A percentile compares a stretch with the other conserved stretches of the same genome.
phyloP scores from a whole-genome alignment of 64 coral and sea anemone species.

The Dendronephthya gigantea region DNA sequence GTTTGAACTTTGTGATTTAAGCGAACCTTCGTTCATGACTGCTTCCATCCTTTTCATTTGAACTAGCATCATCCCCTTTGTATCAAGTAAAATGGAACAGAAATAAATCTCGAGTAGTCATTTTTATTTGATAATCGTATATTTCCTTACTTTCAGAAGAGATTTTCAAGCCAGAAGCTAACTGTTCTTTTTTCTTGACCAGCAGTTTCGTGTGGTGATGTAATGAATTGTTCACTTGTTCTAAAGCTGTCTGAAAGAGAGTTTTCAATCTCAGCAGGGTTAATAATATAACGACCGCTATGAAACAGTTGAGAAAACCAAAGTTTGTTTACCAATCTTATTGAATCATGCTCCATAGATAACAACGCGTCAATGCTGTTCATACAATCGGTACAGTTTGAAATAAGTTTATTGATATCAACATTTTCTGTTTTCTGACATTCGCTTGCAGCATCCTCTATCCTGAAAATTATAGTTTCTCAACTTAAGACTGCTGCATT shows the following conservation, averaged over 20 bases:
- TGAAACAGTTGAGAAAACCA: neutral
- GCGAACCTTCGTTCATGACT: constrained; percentile 23
- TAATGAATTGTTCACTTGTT: constrained; percentile 43
- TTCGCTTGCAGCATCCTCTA: constrained; percentile 68
- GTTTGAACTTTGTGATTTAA: too few relatives aligned
- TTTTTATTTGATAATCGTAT: too few relatives aligned
- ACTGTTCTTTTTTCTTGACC: constrained; percentile 49
- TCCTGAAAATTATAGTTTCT: constrained; percentile 29
- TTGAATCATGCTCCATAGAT: constrained; percentile 44
- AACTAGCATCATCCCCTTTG: neutral
- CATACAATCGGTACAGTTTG: constrained; percentile 44
- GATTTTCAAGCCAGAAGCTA: constrained; percentile 7
- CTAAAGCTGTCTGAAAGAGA: constrained; percentile 30
- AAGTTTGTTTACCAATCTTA: constrained; percentile 44
- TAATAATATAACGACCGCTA: neutral
- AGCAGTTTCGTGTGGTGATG: constrained; percentile 41
- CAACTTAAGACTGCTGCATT: too few relatives aligned
- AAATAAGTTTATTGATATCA: constrained; percentile 59
- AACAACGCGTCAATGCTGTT: constrained; percentile 47
- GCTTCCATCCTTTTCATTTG: neutral
- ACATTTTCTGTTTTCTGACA: constrained; percentile 74
- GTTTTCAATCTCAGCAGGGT: neutral
- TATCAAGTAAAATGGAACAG: neutral
- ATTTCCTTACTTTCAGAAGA: constrained; percentile 15
- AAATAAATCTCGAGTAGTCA: too few relatives aligned